Evolutionary conservation across 1,140 invertebrate genomes (phyloP).

Genomic region (Bombyx mandarina): DNA sequence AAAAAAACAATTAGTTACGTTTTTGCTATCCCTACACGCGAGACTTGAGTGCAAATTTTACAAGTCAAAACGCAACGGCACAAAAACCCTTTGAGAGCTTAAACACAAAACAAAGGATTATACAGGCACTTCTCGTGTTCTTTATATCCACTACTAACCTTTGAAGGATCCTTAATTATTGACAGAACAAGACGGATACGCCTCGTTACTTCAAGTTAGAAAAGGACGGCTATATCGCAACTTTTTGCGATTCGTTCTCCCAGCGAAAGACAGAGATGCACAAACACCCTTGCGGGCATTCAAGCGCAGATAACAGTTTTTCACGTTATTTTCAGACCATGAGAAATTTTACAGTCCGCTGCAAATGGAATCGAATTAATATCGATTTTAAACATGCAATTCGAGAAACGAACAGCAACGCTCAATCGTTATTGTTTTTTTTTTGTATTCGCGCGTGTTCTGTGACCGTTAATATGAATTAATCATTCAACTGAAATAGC

Average conservation of each 20-base stretch:
- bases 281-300: too few species aligned
- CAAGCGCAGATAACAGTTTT: constrained; percentile 3
- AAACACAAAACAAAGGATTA: constrained; percentile 58
- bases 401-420: too few species aligned
- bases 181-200: constrained; percentile 23
- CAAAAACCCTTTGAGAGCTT: constrained; percentile 19
- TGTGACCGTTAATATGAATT: too few species aligned
- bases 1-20: too few species aligned
- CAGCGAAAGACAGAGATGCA: too few species aligned
- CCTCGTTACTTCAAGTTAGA: constrained; percentile 2
- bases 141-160: constrained; percentile 41
- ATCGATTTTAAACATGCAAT: too few species aligned
- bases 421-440: too few species aligned
- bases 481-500: too few species aligned
- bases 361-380: constrained; percentile 7
- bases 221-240: constrained; percentile 12
- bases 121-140: constrained; percentile 58
- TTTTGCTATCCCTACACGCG: too few species aligned
- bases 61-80: constrained; percentile 1
- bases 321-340: constrained; percentile 29
- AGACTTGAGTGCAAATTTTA: too few species aligned
- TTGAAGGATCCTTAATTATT: constrained; percentile 60
- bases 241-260: too few species aligned
- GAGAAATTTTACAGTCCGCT: constrained; percentile 58
- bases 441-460: too few species aligned